Evolutionary conservation across 2,888 invertebrate species (phyloP), one percentile per base, ranked within the genome.

Genomic region (Scaptomyza parva): DNA sequence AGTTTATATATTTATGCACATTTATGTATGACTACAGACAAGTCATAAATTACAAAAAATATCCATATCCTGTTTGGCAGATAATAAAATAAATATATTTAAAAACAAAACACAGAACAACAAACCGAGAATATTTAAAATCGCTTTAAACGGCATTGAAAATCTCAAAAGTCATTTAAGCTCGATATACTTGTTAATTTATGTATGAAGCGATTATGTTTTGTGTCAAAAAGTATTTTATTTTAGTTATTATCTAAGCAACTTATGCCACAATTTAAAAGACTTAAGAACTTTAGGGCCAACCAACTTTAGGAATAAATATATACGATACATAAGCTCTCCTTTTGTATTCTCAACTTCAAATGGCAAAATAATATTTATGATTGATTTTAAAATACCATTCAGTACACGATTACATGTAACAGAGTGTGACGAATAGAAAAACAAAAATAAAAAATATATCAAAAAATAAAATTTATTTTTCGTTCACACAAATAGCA

Each of bases 391-490:
- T 18, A 0, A 58, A 51, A 43, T 47, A 24, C 33, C 12, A 33
- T 26, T 2, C 28, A 28, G 17, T n/a, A n/a, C n/a, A n/a, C n/a
- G n/a, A 45, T 12, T 26, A 3, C 33, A 18, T 18, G 39, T 35
- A 41, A 39, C 20, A 43, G 45, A 45, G 67, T 67, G 55, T 57
- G 41, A 52, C 28, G 48, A 60, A 51, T 53, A 20, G n/a, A 45
- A 39, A 53, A 24, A 18, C 22, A 33, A 39, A 17, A 40, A 53
- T 17, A 14, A 28, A 33, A 39, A 17, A 18, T 17, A 24, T n/a
- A n/a, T n/a, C n/a, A n/a, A 12, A 28, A 64, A 28, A n/a, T 18
- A 20, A 20, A 33, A 35, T 14, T n/a, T n/a, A n/a, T n/a, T n/a
- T n/a, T 43, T 9, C 35, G 12, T 28, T 43, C 14, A 48, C 47